These are phyloP conservation scores for Ctenomys sociabilis DNA, from an alignment of 2,113 vertebrate genomes.

Conservation along the genomic window DNA sequence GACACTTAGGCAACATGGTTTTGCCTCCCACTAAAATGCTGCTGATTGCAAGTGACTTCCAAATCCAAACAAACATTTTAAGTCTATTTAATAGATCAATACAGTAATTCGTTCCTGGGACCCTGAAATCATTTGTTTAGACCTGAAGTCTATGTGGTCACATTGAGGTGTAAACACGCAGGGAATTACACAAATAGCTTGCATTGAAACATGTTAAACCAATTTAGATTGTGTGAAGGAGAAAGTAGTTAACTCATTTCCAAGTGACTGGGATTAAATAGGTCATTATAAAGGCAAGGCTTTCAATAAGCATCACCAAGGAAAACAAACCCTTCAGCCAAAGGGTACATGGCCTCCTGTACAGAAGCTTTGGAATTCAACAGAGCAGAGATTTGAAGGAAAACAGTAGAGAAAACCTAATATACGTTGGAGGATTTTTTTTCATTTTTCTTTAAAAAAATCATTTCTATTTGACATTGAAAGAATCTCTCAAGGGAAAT, in stretches of 20 bases:
- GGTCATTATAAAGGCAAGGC: constrained; percentile 69
- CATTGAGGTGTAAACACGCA: constrained; percentile 53
- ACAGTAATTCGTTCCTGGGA: constrained; percentile 69
- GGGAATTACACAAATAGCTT: constrained; percentile 76
- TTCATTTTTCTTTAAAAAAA: neutral
- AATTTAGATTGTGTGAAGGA: constrained; percentile 71
- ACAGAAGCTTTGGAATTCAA: neutral
- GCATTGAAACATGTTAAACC: constrained; percentile 66
- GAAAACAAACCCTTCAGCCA: constrained; percentile 29
- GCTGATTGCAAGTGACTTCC: constrained; percentile 76
- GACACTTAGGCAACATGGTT: neutral
- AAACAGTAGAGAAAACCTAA: constrained; percentile 60
- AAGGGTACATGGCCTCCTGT: neutral
- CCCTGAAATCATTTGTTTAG: constrained; percentile 79
- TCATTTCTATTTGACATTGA: constrained; percentile 63
- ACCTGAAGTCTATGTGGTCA: constrained; percentile 63
- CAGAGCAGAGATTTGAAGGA: constrained; percentile 20
- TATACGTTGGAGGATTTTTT: constrained; percentile 22
- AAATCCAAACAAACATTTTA: constrained; percentile 74
- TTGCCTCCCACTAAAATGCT: constrained; percentile 49
- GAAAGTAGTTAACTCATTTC: constrained; percentile 73
- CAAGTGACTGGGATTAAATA: constrained; percentile 72
- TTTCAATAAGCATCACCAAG: constrained; percentile 35
- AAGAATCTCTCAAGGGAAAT: constrained; percentile 70
- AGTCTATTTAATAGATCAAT: constrained; percentile 80